These are phyloP conservation scores for Doryteuthis pealeii DNA, from an alignment of 1,140 invertebrate genomes.

Conservation along the genomic window DNA sequence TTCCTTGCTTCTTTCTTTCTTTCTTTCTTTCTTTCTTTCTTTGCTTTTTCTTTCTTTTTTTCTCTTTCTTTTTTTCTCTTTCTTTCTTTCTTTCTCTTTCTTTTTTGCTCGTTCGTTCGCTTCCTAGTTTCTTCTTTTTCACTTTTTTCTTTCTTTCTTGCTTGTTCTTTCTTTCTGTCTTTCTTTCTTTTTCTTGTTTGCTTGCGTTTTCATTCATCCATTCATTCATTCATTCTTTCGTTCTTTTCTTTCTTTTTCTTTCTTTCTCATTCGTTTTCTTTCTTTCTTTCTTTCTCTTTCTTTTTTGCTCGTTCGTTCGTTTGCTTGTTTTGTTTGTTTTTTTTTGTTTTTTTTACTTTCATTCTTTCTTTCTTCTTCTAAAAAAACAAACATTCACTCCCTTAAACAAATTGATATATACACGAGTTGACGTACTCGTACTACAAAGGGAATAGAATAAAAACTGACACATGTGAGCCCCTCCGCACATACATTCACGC, in stretches of 20 bases:
- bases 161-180: background rate
- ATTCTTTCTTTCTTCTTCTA: background rate
- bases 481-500: no score
- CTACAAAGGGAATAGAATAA: no score
- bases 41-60: background rate
- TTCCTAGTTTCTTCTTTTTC: background rate
- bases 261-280: background rate
- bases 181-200: background rate
- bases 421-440: background rate
- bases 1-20: background rate
- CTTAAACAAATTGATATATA: background rate
- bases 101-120: background rate
- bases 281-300: constrained; percentile 20
- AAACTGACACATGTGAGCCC: no score
- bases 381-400: background rate
- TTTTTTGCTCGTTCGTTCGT: background rate
- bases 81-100: background rate
- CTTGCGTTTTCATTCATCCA: background rate
- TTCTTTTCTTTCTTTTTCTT: background rate
- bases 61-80: background rate
- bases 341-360: background rate
- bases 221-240: background rate
- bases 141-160: background rate
- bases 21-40: background rate
- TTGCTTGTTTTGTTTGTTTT: background rate